Evolutionary conservation across 2,888 invertebrate species (phyloP).

Genomic region (Amitus sp.): DNA sequence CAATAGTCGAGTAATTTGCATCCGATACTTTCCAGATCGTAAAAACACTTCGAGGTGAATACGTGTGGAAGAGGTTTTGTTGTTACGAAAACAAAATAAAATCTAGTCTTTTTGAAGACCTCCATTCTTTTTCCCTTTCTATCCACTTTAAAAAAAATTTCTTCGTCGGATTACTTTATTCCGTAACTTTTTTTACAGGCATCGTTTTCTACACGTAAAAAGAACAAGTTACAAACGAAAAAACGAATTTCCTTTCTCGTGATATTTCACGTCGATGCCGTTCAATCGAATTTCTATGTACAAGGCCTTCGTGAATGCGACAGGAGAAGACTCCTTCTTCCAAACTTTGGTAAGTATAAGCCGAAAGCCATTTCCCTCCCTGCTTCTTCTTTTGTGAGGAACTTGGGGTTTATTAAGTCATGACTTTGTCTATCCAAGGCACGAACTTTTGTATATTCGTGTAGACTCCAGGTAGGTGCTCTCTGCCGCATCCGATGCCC

Average conservation of each 20-base stretch:
- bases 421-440: slow-evolving; percentile 89
- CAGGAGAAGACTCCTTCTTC: slow-evolving; percentile 9
- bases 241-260: no score
- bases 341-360: slow-evolving; percentile 41
- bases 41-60: background rate
- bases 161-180: no score
- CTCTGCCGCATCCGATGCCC: slow-evolving; percentile 89
- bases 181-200: background rate
- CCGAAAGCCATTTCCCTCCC: slow-evolving; percentile 10
- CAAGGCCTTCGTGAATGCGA: background rate
- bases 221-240: background rate
- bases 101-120: slow-evolving; percentile 4
- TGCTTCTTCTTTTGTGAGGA: slow-evolving; percentile 26
- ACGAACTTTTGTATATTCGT: slow-evolving; percentile 93
- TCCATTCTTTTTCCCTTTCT: no score
- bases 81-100: slow-evolving; percentile 5
- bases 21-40: slow-evolving; percentile 1
- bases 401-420: slow-evolving; percentile 67
- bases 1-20: slow-evolving; percentile 6
- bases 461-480: slow-evolving; percentile 90
- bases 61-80: slow-evolving; percentile 1
- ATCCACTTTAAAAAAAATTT: no score
- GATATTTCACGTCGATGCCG: no score
- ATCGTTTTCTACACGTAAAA: background rate
- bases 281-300: slow-evolving; percentile 1